These are phyloP conservation scores for Drosophila parthenogenetica DNA, from an alignment of 2,888 invertebrate genomes.

Conservation along the genomic window DNA sequence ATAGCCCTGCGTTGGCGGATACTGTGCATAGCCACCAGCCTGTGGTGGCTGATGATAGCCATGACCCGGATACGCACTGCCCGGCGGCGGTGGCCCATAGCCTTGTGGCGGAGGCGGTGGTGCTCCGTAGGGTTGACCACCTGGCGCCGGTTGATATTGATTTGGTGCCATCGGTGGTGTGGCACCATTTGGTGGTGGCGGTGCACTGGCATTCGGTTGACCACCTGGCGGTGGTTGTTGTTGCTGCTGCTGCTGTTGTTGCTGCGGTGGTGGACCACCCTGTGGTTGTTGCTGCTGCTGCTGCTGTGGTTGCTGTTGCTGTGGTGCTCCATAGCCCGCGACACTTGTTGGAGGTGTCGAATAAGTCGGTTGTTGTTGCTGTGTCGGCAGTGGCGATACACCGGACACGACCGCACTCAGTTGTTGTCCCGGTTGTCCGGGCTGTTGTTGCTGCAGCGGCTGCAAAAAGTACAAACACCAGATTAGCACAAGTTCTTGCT, in stretches of 20 bases:
- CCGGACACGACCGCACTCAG: conserved; percentile 75
- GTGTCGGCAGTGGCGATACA: conserved; percentile 76
- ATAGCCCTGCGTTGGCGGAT: conserved; percentile 88
- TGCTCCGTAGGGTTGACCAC: conserved; percentile 83
- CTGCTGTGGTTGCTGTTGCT: conserved; percentile 72
- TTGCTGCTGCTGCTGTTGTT: conserved; percentile 54
- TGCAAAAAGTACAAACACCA: conserved; percentile 13
- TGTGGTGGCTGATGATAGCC: conserved; percentile 86
- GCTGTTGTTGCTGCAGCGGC: conserved; percentile 63
- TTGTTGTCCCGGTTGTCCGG: conserved; percentile 54
- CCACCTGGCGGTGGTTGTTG: conserved; percentile 69
- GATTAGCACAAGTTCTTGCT: too few relatives aligned
- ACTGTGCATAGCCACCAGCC: conserved; percentile 87
- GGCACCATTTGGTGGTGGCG: conserved; percentile 75
- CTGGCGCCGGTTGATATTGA: conserved; percentile 84
- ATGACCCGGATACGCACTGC: conserved; percentile 86
- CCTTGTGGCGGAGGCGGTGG: conserved; percentile 82
- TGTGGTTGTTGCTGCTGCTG: conserved; percentile 64
- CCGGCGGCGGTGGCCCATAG: conserved; percentile 84
- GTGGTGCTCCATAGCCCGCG: conserved; percentile 74
- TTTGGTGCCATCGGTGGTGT: conserved; percentile 84
- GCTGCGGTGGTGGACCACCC: conserved; percentile 68
- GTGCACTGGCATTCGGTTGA: conserved; percentile 84
- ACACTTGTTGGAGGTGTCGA: conserved; percentile 81
- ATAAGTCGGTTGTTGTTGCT: conserved; percentile 83